A percentile compares a stretch with the other conserved stretches of the same genome.
Evolutionary conservation across 2,113 vertebrate species (phyloP).

Genomic region (Spheniscus mendiculus): DNA sequence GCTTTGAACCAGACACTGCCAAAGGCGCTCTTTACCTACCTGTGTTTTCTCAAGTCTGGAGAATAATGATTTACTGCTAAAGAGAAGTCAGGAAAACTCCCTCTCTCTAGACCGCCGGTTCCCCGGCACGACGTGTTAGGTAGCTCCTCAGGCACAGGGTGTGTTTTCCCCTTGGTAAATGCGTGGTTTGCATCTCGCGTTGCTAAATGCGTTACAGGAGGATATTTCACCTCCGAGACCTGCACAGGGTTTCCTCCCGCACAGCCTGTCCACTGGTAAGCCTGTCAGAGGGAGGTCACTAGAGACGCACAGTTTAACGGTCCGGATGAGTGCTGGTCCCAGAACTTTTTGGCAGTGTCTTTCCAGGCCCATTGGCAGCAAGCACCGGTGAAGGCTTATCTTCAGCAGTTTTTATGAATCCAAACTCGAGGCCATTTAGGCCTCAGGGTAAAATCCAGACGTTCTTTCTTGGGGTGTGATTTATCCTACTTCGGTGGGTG

Average conservation of each 20-base stretch:
- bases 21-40: neutral
- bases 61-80: neutral
- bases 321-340: neutral
- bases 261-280: fast-evolving
- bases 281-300: neutral
- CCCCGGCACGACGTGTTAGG: fast-evolving
- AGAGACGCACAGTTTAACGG: fast-evolving
- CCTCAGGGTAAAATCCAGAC: neutral
- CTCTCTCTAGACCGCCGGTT: fast-evolving
- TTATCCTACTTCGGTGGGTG: neutral
- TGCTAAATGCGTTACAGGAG: neutral
- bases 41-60: neutral
- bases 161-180: neutral
- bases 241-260: fast-evolving
- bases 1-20: neutral
- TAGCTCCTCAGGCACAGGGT: neutral
- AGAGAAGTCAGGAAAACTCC: neutral
- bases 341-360: neutral
- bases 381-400: neutral
- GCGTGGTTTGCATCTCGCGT: no score
- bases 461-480: neutral
- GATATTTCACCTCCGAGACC: neutral
- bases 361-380: neutral
- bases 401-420: neutral
- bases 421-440: neutral